Evolutionary conservation across 2,797 vertebrate species (phyloP), one percentile per base, ranked within the genome.

Genomic region (Danionella dracula): DNA sequence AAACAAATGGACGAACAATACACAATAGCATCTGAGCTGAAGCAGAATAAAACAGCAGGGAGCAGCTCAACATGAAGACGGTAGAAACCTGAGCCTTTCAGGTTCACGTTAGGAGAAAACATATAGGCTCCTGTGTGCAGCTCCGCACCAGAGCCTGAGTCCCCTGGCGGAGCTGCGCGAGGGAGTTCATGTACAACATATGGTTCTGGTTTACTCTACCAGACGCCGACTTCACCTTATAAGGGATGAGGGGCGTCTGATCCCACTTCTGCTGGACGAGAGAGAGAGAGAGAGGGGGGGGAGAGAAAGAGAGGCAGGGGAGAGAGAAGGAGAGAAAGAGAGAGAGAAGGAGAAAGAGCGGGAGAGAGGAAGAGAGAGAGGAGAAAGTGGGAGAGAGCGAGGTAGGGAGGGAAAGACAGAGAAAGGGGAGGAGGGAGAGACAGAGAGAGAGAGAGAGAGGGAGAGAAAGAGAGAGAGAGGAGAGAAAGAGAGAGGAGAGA

Each of bases 131-230:
- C 68, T 63, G 66, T 73, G 41, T 19, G 57, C 37, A 68, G 68
- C 68, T 67, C 68, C 8, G 19, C 45, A 37, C 51, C 59, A 68
- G 71, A 61, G 64, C 48, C 11, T 7, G 45, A 21, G 54, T 34
- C 42, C 46, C 58, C 29, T 1, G 12, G 54, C n/a, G 29, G 65
- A 75, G 73, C 68, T 68, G 54, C 68, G 4, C 13, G 0, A 68
- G 40, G 41, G 44, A 65, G 62, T 29, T 34, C 9, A 16, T 1
- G 55, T n/a, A 23, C 34, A 55, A 75, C 79, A 81, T 81, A 74
- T 81, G 79, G 75, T 81, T 81, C 64, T 77, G 71, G 54, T 81
- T 78, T 76, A 37, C 38, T 34, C 21, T 48, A 45, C 41, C 58
- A 70, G 51, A 38, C 70, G 34, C 57, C 57, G 66, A 72, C 55